Base-by-base conservation (phyloP, 1,140 invertebrate genomes). In the Papilio helenus region DNA sequence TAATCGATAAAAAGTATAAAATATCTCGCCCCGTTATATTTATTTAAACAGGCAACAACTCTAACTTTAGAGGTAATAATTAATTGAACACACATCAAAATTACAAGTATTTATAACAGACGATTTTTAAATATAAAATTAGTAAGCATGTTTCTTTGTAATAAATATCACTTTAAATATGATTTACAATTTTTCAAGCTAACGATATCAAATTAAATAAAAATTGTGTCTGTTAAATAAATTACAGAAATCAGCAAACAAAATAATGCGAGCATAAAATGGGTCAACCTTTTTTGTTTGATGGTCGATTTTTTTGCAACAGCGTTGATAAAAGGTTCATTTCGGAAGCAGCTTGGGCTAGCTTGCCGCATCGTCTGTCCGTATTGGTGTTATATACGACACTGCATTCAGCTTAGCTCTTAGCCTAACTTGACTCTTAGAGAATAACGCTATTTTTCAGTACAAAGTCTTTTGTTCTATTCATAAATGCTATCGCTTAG, bases 251-350 rank as follows among this genome's bases (percentile, higher is more conserved):
- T 68, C 14, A 34, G 3, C 20, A 16, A 68, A 68, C 26, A 34
- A 26, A 58, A n/a, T 23, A 61, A 26, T 26, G 0, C 20, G 8
- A 61, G 58, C 23, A 10, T 26, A 26, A 61, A 61, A 61, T 61
- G 58, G 20, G 20, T 61, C 58, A 61, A 61, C 58, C 14, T 58
- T 58, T n/a, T 58, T 26, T 61, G 58, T 61, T 61, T 61, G 20
- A 23, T 12, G 23, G 10, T 61, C 12, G 58, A 61, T 20, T 61
- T 61, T 61, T 26, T 61, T 61, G 9, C 58, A 61, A 26, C 20
- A 26, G 58, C 58, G 58, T 61, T 61, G 58, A 61, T 61, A 61
- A 61, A 61, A 61, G 58, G 9, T 61, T 61, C 23, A 61, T 26
- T 61, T 23, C 58, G 58, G 58, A 61, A 61, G 58, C 58, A 61